These are phyloP conservation scores for Aphaenogaster floridana DNA, from an alignment of 1,140 invertebrate species.

Conservation along the genomic window DNA sequence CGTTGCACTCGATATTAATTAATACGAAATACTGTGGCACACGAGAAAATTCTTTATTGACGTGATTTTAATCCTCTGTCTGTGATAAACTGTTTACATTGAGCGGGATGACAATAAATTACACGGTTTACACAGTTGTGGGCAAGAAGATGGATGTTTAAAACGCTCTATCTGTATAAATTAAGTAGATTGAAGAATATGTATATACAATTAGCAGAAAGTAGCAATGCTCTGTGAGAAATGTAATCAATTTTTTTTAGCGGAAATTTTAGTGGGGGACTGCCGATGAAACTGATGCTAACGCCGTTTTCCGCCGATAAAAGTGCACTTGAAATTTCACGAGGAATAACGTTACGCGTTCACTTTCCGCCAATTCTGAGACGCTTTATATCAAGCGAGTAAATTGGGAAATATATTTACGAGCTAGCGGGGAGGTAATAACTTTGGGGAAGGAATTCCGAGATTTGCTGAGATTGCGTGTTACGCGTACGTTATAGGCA, in stretches of 20 bases:
- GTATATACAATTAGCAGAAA: neutral
- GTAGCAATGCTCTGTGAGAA: neutral
- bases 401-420: conserved; percentile 54
- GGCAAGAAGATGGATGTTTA: neutral
- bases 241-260: neutral
- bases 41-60: conserved; percentile 35
- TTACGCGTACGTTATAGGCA: conserved; percentile 14
- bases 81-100: conserved; percentile 28
- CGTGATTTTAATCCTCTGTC: conserved; percentile 37
- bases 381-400: conserved; percentile 7
- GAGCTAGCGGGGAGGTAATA: conserved; percentile 40
- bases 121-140: neutral
- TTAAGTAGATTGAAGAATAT: neutral
- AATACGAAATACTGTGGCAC: conserved; percentile 33
- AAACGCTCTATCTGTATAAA: conserved; percentile 1
- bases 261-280: neutral
- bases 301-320: neutral
- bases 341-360: conserved; percentile 20
- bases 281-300: neutral
- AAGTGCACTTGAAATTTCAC: conserved; percentile 39
- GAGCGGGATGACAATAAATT: neutral
- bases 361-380: conserved; percentile 14
- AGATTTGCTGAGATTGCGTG: conserved; percentile 26
- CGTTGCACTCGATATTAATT: conserved; percentile 48
- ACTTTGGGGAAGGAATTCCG: neutral